Percentiles rank a stretch among this genome's conserved stretches.
phyloP scores from a whole-genome alignment of 2,113 vertebrate species.

The Myrmecobius fasciatus region DNA sequence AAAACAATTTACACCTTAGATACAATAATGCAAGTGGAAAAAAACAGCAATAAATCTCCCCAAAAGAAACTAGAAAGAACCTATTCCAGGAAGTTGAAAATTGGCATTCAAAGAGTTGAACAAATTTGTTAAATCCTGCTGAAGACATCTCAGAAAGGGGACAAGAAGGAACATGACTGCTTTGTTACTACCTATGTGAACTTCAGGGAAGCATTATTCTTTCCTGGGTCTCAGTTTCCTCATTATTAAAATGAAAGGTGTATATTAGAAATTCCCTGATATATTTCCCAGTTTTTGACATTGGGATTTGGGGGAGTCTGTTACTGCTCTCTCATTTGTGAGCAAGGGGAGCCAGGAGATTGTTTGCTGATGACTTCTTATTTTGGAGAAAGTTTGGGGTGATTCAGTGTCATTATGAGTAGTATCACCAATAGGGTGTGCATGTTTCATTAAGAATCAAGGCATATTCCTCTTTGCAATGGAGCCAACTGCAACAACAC shows the following conservation, averaged over 20 bases:
- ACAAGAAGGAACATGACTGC: background rate
- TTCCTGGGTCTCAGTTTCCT: background rate
- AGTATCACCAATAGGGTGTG: slow-evolving; percentile 34
- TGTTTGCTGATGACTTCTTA: slow-evolving; percentile 26
- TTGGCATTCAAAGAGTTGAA: background rate
- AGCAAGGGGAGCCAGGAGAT: slow-evolving; percentile 12
- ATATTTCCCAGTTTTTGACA: background rate
- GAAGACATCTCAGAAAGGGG: background rate
- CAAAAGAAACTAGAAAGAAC: background rate
- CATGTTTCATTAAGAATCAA: slow-evolving; percentile 81
- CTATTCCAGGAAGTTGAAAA: background rate
- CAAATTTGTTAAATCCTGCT: background rate
- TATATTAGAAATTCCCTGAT: background rate
- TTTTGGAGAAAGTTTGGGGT: slow-evolving; percentile 53
- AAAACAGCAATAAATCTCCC: background rate
- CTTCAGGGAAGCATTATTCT: background rate
- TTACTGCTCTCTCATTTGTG: background rate
- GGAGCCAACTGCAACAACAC: slow-evolving; percentile 78
- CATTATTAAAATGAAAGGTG: background rate
- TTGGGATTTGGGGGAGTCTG: background rate
- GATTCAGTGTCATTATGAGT: slow-evolving; percentile 50
- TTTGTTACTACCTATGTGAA: background rate
- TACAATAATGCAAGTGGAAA: background rate
- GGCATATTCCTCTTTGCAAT: slow-evolving; percentile 71
- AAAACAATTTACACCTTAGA: background rate